Conservation (phyloP, 2,888 invertebrate species). For the Eulithis prunata region DNA sequence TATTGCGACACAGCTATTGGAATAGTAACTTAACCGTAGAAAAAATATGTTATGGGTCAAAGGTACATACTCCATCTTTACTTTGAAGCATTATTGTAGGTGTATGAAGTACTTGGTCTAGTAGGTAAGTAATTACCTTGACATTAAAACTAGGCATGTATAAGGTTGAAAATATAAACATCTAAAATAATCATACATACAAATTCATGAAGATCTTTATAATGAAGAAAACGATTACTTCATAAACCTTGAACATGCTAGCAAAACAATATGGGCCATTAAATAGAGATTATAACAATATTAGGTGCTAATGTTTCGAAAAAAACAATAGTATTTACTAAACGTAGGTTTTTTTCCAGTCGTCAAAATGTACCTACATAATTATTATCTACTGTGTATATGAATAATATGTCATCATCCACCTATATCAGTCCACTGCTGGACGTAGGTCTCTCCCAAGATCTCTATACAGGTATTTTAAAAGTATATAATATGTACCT, state of each 20-base stretch:
- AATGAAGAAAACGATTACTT: slow-evolving; percentile 19
- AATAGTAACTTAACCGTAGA: no score
- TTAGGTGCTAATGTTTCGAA: slow-evolving; percentile 19
- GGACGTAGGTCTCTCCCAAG: no score
- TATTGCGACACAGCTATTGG: no score
- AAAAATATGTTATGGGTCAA: no score
- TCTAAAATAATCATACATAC: slow-evolving; percentile 18
- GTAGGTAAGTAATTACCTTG: slow-evolving; percentile 25
- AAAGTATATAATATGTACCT: no score
- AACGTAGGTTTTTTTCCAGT: no score
- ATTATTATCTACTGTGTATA: no score
- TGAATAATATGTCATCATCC: no score
- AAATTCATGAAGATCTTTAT: slow-evolving; percentile 23
- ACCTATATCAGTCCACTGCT: no score
- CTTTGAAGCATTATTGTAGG: slow-evolving; percentile 15
- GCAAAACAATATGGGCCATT: slow-evolving; percentile 34
- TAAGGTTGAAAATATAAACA: slow-evolving; percentile 15
- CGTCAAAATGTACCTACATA: no score
- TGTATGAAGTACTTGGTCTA: background rate
- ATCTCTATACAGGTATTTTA: no score
- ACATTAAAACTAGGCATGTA: slow-evolving; percentile 22
- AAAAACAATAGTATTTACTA: slow-evolving; percentile 1
- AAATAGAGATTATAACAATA: slow-evolving; percentile 32
- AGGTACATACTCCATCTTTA: background rate
- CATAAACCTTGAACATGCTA: slow-evolving; percentile 32